Percentiles rank a stretch among this genome's conserved stretches.
Evolutionary conservation across 2,888 invertebrate species (phyloP).

Genomic region (Aphrophora alni): DNA sequence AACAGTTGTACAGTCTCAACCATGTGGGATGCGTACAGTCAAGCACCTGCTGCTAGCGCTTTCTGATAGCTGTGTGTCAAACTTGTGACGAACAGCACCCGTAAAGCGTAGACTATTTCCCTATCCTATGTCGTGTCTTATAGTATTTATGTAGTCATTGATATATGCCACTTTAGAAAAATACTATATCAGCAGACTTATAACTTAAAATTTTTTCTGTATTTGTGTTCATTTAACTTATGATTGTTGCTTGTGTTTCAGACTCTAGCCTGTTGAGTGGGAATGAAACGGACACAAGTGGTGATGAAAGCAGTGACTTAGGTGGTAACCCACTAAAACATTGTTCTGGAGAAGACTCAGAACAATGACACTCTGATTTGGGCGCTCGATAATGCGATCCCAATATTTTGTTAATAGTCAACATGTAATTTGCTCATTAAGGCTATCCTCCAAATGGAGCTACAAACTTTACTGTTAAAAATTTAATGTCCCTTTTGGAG

Average conservation of each 20-base stretch:
- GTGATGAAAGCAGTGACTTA: conserved; percentile 2
- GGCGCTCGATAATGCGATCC: not conserved
- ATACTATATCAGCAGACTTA: no score
- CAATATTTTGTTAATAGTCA: not conserved
- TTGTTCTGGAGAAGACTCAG: not conserved
- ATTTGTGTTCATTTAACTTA: no score
- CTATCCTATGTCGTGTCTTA: no score
- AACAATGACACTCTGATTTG: not conserved
- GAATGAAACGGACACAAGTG: not conserved
- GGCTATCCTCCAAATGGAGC: not conserved
- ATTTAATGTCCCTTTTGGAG: not conserved
- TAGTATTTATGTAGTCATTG: no score
- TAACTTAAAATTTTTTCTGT: no score
- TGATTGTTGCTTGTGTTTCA: not conserved
- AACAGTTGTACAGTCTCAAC: no score
- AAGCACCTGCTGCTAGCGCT: no score
- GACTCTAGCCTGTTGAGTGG: not conserved
- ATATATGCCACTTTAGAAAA: no score
- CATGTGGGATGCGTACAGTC: no score
- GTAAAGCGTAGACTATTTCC: no score
- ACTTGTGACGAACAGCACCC: no score
- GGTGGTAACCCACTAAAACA: not conserved
- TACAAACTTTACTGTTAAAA: not conserved
- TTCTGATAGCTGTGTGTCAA: no score
- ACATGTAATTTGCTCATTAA: not conserved